These are phyloP conservation scores for Polymixis lichenea DNA, from an alignment of 2,888 invertebrate species.

Conservation along the genomic window DNA sequence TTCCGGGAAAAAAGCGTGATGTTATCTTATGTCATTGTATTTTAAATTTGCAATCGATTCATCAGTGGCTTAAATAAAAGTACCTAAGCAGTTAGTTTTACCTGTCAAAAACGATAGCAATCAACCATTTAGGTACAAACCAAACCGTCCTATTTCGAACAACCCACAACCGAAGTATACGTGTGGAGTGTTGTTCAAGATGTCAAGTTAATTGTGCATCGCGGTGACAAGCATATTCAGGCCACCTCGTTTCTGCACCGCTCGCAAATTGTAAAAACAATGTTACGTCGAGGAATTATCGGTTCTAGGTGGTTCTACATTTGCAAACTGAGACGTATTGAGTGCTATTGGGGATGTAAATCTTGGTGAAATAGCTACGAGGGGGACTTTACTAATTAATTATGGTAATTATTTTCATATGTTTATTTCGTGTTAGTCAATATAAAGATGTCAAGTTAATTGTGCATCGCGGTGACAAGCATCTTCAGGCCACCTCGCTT, in stretches of 20 bases:
- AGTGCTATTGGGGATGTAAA: too few relatives aligned
- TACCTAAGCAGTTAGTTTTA: neutral
- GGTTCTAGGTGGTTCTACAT: neutral
- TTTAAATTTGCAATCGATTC: neutral
- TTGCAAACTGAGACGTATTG: too few relatives aligned
- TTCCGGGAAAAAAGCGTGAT: too few relatives aligned
- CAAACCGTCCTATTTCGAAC: neutral
- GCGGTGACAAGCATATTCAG: conserved; percentile 41
- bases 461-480: conserved; percentile 31
- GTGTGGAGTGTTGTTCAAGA: conserved; percentile 18
- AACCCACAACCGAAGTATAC: neutral
- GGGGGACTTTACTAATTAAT: too few relatives aligned
- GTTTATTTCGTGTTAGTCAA: too few relatives aligned
- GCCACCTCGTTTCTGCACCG: conserved; percentile 22
- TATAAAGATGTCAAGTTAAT: conserved; percentile 34
- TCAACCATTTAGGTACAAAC: neutral
- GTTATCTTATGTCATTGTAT: neutral
- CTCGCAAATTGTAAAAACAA: conserved; percentile 28
- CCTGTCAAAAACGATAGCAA: neutral
- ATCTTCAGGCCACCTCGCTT: conserved; percentile 39
- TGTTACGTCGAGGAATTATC: conserved; percentile 9
- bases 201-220: conserved; percentile 27
- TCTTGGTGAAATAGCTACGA: too few relatives aligned
- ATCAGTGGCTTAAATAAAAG: neutral
- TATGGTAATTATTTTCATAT: too few relatives aligned